Base-by-base conservation (phyloP, 64 coral and sea anemone species). In the Actinia tenebrosa region DNA sequence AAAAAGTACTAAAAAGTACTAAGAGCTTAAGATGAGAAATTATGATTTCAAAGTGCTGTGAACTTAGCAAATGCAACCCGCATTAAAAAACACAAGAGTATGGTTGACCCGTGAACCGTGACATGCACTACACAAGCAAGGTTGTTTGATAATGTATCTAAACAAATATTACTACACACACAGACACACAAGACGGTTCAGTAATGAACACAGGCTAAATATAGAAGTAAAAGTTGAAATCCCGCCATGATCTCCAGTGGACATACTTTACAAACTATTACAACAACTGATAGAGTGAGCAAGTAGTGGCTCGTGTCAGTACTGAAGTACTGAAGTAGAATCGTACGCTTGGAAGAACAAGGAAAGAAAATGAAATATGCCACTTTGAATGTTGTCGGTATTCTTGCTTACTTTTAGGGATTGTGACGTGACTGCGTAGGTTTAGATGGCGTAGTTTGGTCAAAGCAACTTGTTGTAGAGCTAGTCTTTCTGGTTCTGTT, bases 351-450 rank as follows among this genome's bases (percentile, higher is more conserved):
- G 69, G 11, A 37, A 30, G 69, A 75, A 27, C 26, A 26, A 30
- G n/a, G 1, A 75, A 75, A 75, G 69, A 18, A 30, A 42, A 75
- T 75, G n/a, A 30, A 30, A 30, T 14, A 75, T 75, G 69, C 42
- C 69, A 66, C 17, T 20, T n/a, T 66, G 4, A 66, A 50, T 50
- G 47, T 50, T 50, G 47, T 50, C 47, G 69, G 27, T 15, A 42
- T 27, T 85, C 22, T 22, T 20, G 5, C 84, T 68, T 93, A 97
- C 94, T 86, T 86, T 97, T 97, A 60, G 94, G 94, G 69, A 97
- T 97, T 83, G 94, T 97, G 60, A 97, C 85, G 86, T 97, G 91
- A 93, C 91, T 93, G 77, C 83, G 91, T 4, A 97, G 80, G 77
- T 88, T 83, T 80, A 93, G 56, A 44, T 91, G 88, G 64, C 92